Conservation (phyloP, 2,888 invertebrate species). For the Raillietiella orientalis region DNA sequence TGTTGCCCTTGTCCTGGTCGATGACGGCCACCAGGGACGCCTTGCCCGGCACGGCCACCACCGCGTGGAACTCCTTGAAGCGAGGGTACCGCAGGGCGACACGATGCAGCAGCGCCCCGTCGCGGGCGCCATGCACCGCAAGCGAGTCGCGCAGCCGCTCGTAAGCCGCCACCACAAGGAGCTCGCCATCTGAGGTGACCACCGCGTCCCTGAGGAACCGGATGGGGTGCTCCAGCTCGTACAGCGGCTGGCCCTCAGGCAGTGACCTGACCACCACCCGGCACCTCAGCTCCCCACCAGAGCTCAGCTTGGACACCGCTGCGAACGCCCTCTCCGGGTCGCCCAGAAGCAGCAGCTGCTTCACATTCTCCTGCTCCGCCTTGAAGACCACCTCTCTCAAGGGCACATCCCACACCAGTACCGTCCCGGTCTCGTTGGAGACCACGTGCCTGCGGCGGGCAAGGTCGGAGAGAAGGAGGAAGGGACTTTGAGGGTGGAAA, state of each 20-base stretch:
- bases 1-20: constrained; percentile 58
- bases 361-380: constrained; percentile 45
- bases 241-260: constrained; percentile 36
- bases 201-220: constrained; percentile 40
- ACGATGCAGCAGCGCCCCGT: constrained; percentile 12
- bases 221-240: constrained; percentile 48
- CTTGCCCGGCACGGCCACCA: constrained; percentile 34
- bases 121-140: constrained; percentile 12
- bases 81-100: constrained; percentile 16
- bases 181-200: constrained; percentile 43
- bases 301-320: constrained; percentile 30
- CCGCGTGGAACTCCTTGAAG: constrained; percentile 26
- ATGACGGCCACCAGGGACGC: constrained; percentile 45
- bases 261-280: constrained; percentile 10
- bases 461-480: too few species aligned
- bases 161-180: constrained; percentile 40
- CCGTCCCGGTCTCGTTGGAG: constrained; percentile 67
- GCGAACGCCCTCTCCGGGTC: constrained; percentile 39
- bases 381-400: constrained; percentile 35
- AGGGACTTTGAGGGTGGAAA: too few species aligned
- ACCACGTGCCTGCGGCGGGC: constrained; percentile 35
- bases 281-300: constrained; percentile 20
- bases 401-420: constrained; percentile 55
- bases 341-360: constrained; percentile 31
- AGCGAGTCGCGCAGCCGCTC: constrained; percentile 30